Evolutionary conservation across 2,888 invertebrate genomes (phyloP).

Genomic region (Enoplolaimus lenunculus): DNA sequence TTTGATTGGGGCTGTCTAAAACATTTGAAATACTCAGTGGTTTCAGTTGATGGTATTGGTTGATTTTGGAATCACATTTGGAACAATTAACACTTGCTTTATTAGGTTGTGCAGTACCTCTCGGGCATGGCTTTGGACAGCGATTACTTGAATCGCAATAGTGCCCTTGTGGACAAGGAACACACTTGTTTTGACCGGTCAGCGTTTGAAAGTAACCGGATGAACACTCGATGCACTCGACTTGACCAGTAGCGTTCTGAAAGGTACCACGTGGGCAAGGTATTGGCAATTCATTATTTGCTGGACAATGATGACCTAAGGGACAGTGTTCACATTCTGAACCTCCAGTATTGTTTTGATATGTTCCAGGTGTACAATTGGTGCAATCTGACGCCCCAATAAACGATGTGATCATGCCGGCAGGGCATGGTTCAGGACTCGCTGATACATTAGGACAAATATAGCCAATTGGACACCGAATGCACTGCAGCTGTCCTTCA

Average conservation of each 20-base stretch:
- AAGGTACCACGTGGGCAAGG: not conserved
- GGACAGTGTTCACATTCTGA: not conserved
- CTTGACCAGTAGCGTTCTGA: not conserved
- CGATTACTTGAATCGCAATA: not conserved
- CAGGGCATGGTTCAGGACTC: not conserved
- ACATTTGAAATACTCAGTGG: no score
- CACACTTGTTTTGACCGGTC: not conserved
- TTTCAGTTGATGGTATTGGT: no score
- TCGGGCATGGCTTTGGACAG: not conserved
- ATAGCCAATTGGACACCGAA: not conserved
- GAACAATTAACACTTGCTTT: not conserved
- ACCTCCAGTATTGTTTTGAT: not conserved
- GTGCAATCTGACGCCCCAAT: not conserved
- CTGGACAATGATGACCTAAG: not conserved
- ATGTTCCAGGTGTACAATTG: not conserved
- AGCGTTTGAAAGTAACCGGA: not conserved
- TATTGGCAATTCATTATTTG: not conserved
- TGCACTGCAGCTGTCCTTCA: not conserved
- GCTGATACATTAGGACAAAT: not conserved
- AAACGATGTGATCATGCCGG: not conserved
- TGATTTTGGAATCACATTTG: no score
- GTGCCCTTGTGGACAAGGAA: not conserved
- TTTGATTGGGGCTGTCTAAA: no score
- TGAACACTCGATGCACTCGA: not conserved
- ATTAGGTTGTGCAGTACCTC: not conserved